Conservation (phyloP, 2,113 vertebrate species). For the Patagioenas fasciata region DNA sequence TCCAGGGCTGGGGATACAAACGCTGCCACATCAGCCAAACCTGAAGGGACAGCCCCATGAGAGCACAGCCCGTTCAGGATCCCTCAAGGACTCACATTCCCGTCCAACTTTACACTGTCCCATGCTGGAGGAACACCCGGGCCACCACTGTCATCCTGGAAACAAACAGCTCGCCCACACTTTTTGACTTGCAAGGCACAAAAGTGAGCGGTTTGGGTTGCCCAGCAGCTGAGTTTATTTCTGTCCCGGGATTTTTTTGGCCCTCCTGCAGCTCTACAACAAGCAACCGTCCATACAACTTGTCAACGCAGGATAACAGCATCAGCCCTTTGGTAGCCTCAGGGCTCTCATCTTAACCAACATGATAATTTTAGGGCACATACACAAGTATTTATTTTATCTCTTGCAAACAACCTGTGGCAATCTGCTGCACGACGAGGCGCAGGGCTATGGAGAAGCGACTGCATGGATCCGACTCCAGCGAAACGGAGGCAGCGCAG, state of each 20-base stretch:
- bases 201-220: neutral
- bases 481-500: neutral
- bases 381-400: neutral
- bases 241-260: neutral
- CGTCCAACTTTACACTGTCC: accelerated
- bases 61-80: neutral
- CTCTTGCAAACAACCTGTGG: neutral
- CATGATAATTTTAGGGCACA: neutral
- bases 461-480: neutral
- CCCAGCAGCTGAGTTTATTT: neutral
- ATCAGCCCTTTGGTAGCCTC: neutral
- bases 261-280: neutral
- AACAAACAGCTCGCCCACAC: neutral
- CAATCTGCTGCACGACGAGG: neutral
- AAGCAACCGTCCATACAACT: accelerated
- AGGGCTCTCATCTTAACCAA: neutral
- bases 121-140: neutral
- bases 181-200: accelerated
- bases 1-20: accelerated
- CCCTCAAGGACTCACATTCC: neutral
- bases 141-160: neutral
- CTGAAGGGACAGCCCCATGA: neutral
- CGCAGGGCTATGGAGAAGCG: neutral
- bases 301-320: neutral
- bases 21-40: accelerated